Evolutionary conservation across 2,888 invertebrate genomes (phyloP).

Genomic region (Miltochrista miniata): DNA sequence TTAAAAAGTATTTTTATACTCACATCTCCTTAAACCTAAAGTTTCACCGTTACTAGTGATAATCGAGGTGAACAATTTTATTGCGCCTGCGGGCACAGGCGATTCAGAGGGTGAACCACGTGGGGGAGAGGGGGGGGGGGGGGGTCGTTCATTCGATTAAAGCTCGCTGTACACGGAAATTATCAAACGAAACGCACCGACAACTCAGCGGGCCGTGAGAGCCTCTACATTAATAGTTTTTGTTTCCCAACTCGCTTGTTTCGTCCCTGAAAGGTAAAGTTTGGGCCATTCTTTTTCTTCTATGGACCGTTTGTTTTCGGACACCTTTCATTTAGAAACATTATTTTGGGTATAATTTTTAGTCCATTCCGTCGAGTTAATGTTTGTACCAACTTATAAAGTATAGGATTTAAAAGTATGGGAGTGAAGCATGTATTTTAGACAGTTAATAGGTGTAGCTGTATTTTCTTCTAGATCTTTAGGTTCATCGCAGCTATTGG

Average conservation of each 20-base stretch:
- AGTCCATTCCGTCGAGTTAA: conserved; percentile 49
- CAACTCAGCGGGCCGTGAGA: conserved; percentile 75
- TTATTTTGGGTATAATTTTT: conserved; percentile 41
- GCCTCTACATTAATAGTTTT: conserved; percentile 79
- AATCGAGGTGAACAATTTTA: conserved; percentile 70
- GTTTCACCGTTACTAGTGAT: conserved; percentile 49
- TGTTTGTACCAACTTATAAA: no score
- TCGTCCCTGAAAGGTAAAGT: conserved; percentile 64
- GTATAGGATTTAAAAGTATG: no score
- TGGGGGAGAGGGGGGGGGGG: conserved; percentile 8
- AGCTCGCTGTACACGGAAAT: conserved; percentile 77
- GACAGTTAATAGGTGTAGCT: no score
- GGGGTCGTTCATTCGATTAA: conserved; percentile 76
- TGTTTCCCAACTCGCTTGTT: conserved; percentile 68
- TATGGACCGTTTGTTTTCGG: conserved; percentile 52
- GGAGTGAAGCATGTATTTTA: no score
- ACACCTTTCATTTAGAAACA: conserved; percentile 55
- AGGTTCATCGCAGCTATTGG: no score
- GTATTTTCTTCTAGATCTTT: no score
- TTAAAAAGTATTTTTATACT: no score
- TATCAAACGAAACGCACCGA: conserved; percentile 81
- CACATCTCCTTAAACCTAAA: conserved; percentile 44
- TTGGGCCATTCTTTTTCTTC: conserved; percentile 49
- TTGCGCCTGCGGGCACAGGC: conserved; percentile 48
- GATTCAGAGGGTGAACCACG: conserved; percentile 11